phyloP scores from a whole-genome alignment of 2,797 vertebrate species.

The Loris lydekkerianus region DNA sequence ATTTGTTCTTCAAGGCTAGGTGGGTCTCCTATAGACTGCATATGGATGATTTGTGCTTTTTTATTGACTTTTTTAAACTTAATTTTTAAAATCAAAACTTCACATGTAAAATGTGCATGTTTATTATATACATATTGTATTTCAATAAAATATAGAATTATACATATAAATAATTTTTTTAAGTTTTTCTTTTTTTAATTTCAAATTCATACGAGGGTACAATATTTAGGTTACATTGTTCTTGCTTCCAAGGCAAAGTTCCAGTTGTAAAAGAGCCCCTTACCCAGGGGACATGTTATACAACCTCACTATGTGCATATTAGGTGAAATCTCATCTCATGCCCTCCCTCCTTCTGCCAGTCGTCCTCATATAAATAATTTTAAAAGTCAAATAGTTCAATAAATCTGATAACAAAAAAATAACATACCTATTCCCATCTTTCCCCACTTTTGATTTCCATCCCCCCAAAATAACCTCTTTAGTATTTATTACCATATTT shows the following conservation, averaged over 20 bases:
- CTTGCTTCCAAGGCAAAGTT: no score
- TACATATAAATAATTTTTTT: neutral
- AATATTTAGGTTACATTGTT: no score
- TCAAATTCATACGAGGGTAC: no score
- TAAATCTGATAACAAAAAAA: neutral
- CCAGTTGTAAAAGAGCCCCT: no score
- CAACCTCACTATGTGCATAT: no score
- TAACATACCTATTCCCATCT: neutral
- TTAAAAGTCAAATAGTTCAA: neutral
- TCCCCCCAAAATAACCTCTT: neutral
- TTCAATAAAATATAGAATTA: conserved; percentile 9
- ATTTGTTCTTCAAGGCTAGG: no score
- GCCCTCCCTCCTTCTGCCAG: no score
- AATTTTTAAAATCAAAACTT: neutral
- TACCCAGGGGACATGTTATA: no score
- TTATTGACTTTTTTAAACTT: neutral
- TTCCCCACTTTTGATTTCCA: neutral
- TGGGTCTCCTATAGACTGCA: no score
- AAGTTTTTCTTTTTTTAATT: neutral
- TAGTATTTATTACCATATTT: neutral
- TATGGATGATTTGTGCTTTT: no score
- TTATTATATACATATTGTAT: neutral
- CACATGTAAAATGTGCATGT: neutral
- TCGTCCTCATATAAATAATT: neutral
- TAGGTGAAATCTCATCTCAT: no score